Base-by-base conservation (phyloP, 37 sponge, comb jelly and placozoan genomes). In the Ianthella basta region DNA sequence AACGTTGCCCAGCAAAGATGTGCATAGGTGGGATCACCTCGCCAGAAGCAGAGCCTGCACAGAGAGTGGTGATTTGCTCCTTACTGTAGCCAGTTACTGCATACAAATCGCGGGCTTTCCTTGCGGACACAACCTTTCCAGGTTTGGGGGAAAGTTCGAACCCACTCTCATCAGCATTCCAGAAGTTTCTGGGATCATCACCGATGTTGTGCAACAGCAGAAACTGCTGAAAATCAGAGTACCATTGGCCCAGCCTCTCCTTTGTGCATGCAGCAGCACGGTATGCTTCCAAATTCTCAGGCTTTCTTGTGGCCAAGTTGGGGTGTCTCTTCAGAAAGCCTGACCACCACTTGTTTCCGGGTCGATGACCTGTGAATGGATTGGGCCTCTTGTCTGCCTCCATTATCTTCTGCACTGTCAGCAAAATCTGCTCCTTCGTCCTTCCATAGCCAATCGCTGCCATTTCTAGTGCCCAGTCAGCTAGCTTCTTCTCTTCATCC, bases 81-180 rank as follows among this genome's bases (percentile, higher is more conserved):
- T 87, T 87, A 18, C 8, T 78, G 50, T 56, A 56, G 12, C 55
- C 70, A 12, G 82, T 82, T n/a, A 70, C 23, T 4, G 33, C 4
- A 44, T 80, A 80, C 2, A 86, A 35, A 72, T 60, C 38, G 8
- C 39, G 27, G 6, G 67, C 83, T 36, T 50, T 16, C 59, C n/a
- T 30, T 25, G 13, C 13, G 14, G 59, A 18, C 8, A 82, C 20
- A 10, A 32, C 39, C n/a, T 72, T 55, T 0, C 83, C 88, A 72
- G 77, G 33, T 20, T 72, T 81, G 16, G 82, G 88, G 32, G 83
- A 87, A 8, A 87, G 63, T n/a, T 72, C 61, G 32, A 87, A 81
- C 21, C 88, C 83, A 29, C 64, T 60, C 56, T 87, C 88, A 72
- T 87, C 83, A 59, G 81, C 82, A 59, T 87, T 87, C 88, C 88